Base-by-base conservation (phyloP, 2,113 vertebrate species). In the Connochaetes taurinus region DNA sequence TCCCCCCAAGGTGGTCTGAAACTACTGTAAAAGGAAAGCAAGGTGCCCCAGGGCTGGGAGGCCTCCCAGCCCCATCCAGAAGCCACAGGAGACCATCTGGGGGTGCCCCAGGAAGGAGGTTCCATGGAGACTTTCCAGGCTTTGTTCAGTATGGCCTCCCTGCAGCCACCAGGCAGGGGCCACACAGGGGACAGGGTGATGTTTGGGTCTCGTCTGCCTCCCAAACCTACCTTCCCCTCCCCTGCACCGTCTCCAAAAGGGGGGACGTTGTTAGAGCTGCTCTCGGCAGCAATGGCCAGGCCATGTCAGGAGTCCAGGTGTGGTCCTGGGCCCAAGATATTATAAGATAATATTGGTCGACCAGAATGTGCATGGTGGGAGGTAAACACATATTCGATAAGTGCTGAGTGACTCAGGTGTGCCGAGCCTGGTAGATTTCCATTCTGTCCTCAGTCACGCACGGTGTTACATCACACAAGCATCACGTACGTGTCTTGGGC, bases 361-460 rank as follows among this genome's bases (percentile, higher is more conserved):
- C n/a, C 84, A 16, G 85, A 43, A 33, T 8, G 10, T 17, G 31
- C 25, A 31, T 0, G 1, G 36, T 14, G 40, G 43, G 87, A 91
- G 83, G 67, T 29, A 29, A 57, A n/a, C 84, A 87, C 23, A 11
- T 57, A 67, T 29, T 58, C 12, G 21, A 13, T 21, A 91, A 50
- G 60, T 16, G 23, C 45, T 81, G 89, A 78, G 67, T 36, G 84
- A 86, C 85, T 74, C 50, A 27, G 13, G n/a, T 76, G 67, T 67
- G 33, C 80, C 13, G 4, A 81, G 78, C 17, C 85, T 47, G 89
- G 58, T 78, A 95, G 86, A 82, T 58, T 15, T 91, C 91, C 31
- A 13, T 17, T 43, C 81, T 31, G 47, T 40, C 16, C 19, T 29
- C 16, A 15, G 50, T 95, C 84, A 80, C 12, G 92, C 36, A 19